Percentiles rank a stretch among this genome's conserved stretches.
phyloP scores from a whole-genome alignment of 1,140 invertebrate species.

The Diabrotica undecimpunctata region DNA sequence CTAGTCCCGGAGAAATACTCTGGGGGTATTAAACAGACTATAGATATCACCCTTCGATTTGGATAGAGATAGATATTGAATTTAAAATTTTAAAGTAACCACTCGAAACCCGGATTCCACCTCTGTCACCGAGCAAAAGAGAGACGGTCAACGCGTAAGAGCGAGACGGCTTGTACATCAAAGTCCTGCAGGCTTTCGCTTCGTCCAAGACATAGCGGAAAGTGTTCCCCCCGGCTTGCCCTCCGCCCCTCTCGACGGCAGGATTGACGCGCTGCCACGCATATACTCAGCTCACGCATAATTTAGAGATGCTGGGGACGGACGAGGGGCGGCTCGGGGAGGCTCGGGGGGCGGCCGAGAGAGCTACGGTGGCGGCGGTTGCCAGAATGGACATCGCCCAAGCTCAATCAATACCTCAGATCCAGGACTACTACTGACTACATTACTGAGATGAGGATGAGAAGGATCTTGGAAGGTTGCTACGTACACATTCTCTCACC shows the following conservation, averaged over 20 bases:
- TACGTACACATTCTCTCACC: too few species aligned
- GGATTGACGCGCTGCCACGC: conserved; percentile 46
- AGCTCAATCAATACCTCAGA: conserved; percentile 46
- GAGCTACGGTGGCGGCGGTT: conserved; percentile 1
- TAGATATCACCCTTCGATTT: too few species aligned
- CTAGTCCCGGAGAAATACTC: too few species aligned
- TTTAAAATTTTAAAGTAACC: conserved; percentile 8
- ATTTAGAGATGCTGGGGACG: conserved; percentile 39
- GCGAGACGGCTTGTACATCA: conserved; percentile 38
- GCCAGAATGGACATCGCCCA: conserved; percentile 35
- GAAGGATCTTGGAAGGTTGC: too few species aligned
- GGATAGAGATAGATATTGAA: background rate
- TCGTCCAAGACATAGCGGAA: conserved; percentile 33
- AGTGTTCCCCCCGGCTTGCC: conserved; percentile 24
- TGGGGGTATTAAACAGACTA: too few species aligned
- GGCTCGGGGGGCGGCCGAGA: background rate
- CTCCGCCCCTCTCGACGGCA: conserved; percentile 20
- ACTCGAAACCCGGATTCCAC: conserved; percentile 7
- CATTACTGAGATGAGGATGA: conserved; percentile 31
- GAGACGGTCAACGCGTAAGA: background rate
- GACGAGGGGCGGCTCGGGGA: background rate
- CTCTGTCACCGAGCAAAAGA: conserved; percentile 11
- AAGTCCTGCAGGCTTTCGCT: conserved; percentile 37
- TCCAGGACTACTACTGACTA: conserved; percentile 36
- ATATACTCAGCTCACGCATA: conserved; percentile 48